Conservation (phyloP, 2,888 invertebrate species). For the Archips xylosteana region DNA sequence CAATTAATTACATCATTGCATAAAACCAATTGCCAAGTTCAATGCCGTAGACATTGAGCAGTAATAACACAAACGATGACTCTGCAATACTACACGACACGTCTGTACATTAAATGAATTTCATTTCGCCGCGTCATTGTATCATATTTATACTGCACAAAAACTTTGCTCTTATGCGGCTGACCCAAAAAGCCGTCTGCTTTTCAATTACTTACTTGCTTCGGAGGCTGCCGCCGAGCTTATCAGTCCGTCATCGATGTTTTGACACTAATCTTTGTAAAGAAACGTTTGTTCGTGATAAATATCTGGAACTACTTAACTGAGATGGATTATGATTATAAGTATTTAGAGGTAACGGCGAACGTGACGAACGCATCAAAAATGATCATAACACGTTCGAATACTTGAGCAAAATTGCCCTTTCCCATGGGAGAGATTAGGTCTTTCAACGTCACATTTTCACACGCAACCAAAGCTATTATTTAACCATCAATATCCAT, state of each 20-base stretch:
- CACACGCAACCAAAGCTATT: conserved; percentile 23
- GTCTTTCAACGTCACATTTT: conserved; percentile 25
- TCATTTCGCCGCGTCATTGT: conserved; percentile 60
- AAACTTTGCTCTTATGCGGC: conserved; percentile 50
- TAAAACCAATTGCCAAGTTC: conserved; percentile 57
- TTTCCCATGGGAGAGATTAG: neutral
- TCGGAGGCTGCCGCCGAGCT: conserved; percentile 37
- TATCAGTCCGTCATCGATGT: conserved; percentile 43
- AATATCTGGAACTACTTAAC: conserved; percentile 19
- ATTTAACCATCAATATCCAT: conserved; percentile 39
- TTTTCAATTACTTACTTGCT: conserved; percentile 47
- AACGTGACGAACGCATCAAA: conserved; percentile 28
- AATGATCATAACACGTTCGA: conserved; percentile 1
- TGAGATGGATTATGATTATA: conserved; percentile 15
- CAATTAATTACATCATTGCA: conserved; percentile 6
- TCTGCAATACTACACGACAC: conserved; percentile 48
- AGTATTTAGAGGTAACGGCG: conserved; percentile 22
- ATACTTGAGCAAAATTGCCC: neutral
- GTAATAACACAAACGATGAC: conserved; percentile 65
- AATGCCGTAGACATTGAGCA: conserved; percentile 57
- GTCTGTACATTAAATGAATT: conserved; percentile 51
- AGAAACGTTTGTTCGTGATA: conserved; percentile 26
- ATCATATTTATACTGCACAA: conserved; percentile 54
- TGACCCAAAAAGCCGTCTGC: conserved; percentile 54
- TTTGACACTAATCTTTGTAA: conserved; percentile 34